A percentile compares a stretch with the other conserved stretches of the same genome.
phyloP scores from a whole-genome alignment of 53 echinoderm and acorn worm species.

The Astropecten irregularis region DNA sequence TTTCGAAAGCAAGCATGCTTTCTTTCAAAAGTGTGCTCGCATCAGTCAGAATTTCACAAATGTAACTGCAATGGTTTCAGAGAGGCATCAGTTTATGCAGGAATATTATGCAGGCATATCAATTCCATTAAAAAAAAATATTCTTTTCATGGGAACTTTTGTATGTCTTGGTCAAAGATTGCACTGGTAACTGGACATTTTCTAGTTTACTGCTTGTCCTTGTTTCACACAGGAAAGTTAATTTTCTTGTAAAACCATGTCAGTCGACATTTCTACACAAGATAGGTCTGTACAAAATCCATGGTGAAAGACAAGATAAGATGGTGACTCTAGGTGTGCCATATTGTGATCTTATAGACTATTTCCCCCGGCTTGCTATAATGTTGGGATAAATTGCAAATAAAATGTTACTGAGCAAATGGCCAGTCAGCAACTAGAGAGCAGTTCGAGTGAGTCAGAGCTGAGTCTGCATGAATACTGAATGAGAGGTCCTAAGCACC shows the following conservation, averaged over 20 bases:
- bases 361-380: conserved; percentile 38
- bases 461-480: conserved; percentile 38
- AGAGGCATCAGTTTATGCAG: conserved; percentile 57
- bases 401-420: background rate
- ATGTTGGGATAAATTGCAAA: background rate
- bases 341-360: conserved; percentile 19
- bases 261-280: background rate
- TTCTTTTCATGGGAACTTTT: conserved; percentile 35
- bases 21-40: conserved; percentile 27
- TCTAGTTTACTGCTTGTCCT: conserved; percentile 47
- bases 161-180: conserved; percentile 18
- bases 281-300: conserved; percentile 22
- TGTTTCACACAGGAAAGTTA: background rate
- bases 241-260: conserved; percentile 25
- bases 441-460: conserved; percentile 5
- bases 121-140: no score
- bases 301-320: background rate
- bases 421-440: background rate
- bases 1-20: no score
- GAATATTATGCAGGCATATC: no score
- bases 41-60: conserved; percentile 56
- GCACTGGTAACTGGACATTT: conserved; percentile 46
- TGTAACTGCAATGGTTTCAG: conserved; percentile 50
- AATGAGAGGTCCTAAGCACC: conserved; percentile 5
- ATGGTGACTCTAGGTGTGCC: background rate